Percentiles rank a stretch among this genome's conserved stretches.
These are phyloP conservation scores for Azemiops feae DNA, from an alignment of 2,113 vertebrate genomes.

Conservation along the genomic window DNA sequence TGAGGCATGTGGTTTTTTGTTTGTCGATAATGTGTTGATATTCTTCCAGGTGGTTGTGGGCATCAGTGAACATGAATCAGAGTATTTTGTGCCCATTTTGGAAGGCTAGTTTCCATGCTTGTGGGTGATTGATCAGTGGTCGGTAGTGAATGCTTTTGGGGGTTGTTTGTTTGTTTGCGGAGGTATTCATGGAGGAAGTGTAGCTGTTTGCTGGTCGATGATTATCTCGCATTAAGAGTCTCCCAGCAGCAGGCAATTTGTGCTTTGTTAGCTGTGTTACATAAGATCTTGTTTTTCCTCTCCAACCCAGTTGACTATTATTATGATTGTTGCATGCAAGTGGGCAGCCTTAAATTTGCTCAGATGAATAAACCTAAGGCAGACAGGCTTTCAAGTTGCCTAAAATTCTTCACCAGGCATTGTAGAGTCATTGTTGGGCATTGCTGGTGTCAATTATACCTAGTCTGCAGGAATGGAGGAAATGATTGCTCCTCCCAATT, in stretches of 20 bases:
- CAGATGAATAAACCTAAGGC: background rate
- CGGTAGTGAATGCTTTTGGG: too few relatives aligned
- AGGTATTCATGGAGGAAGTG: too few relatives aligned
- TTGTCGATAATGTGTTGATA: too few relatives aligned
- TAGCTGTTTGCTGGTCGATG: too few relatives aligned
- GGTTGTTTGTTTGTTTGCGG: too few relatives aligned
- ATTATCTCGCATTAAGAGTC: too few relatives aligned
- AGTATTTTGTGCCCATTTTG: too few relatives aligned
- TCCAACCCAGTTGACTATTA: background rate
- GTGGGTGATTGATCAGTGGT: too few relatives aligned
- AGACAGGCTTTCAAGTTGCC: background rate
- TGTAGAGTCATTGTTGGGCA: background rate
- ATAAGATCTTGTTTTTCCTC: background rate
- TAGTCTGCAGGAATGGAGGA: background rate
- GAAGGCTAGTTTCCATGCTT: too few relatives aligned
- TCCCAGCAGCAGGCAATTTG: background rate
- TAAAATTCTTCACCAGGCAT: background rate
- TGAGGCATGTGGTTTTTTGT: too few relatives aligned
- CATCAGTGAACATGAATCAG: too few relatives aligned
- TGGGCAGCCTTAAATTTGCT: background rate
- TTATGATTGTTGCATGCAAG: background rate
- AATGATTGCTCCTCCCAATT: background rate
- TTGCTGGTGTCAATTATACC: background rate
- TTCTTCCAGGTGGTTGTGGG: too few relatives aligned
- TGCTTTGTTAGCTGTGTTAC: background rate